Evolutionary conservation across 1,140 invertebrate genomes (phyloP), one percentile per base, ranked within the genome.

Genomic region (Pseudomyrmex concolor): DNA sequence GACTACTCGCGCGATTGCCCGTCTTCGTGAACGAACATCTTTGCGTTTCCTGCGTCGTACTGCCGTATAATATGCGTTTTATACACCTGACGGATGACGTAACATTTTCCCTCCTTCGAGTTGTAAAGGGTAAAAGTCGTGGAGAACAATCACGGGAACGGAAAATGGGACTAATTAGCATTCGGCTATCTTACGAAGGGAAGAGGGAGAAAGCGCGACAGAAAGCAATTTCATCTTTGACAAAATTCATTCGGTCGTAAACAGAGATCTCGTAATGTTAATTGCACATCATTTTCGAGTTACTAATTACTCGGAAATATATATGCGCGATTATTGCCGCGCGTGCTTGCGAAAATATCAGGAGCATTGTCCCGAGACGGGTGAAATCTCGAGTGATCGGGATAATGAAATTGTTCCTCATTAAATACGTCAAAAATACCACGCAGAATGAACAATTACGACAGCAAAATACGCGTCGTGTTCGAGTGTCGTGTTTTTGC

Each of bases 161-260:
- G 66, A 70, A 80, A 71, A 71, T 80, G 66, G 8, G 3, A 22
- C 76, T 71, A 80, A 80, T 80, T 80, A 78, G n/a, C 70, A 80
- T 70, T 48, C n/a, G 45, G 10, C 43, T 71, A 80, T 80, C 54
- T 71, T 13, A 43, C n/a, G 19, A 50, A 19, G n/a, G 22, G 34
- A 34, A 5, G 5, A 34, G 34, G 34, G 34, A 34, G 34, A 34
- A 34, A 7, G 34, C 5, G 5, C 5, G 34, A 34, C 34, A 60
- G 19, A 34, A 25, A 34, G 43, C 54, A 71, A 50, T 80, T 70
- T 80, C 71, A 80, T 80, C 54, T 70, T 80, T 80, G 66, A 70
- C 64, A 57, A 48, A 48, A 34, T n/a, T 59, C 54, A 50, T 25
- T 50, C 45, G 64, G 43, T 70, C n/a, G 66, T 59, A 80, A 80